Conservation (phyloP, 1,140 invertebrate species). For the Microplitis mediator region DNA sequence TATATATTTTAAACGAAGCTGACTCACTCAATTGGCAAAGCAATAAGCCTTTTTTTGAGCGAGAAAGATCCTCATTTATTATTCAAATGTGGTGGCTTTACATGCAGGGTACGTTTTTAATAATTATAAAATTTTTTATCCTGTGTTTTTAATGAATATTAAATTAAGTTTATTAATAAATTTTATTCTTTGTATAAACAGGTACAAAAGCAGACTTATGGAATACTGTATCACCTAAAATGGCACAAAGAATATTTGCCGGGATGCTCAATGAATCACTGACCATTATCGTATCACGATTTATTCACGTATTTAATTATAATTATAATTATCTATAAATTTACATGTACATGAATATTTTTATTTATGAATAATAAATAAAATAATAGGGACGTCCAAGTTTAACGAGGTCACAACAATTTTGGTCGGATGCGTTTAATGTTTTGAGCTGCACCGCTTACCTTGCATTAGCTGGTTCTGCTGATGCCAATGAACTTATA, state of each 20-base stretch:
- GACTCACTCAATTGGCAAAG: slow-evolving; percentile 74
- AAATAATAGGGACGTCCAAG: slow-evolving; percentile 67
- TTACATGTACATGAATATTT: neutral
- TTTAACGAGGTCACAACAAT: slow-evolving; percentile 64
- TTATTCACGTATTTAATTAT: slow-evolving; percentile 68
- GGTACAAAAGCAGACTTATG: slow-evolving; percentile 76
- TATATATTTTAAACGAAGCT: slow-evolving; percentile 80
- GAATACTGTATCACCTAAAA: slow-evolving; percentile 80
- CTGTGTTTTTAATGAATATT: neutral
- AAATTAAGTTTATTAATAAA: too few species aligned
- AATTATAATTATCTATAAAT: neutral
- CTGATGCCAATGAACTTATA: slow-evolving; percentile 67
- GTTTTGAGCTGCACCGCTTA: slow-evolving; percentile 74
- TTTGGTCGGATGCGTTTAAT: slow-evolving; percentile 76
- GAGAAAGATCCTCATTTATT: slow-evolving; percentile 74
- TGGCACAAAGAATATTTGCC: slow-evolving; percentile 78
- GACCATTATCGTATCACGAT: slow-evolving; percentile 75
- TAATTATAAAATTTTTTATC: neutral
- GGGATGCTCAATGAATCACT: slow-evolving; percentile 83
- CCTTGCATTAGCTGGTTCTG: slow-evolving; percentile 69
- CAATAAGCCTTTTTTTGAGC: slow-evolving; percentile 68
- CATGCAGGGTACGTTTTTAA: slow-evolving; percentile 70
- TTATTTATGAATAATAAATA: slow-evolving; percentile 16
- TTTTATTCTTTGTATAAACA: slow-evolving; percentile 44
- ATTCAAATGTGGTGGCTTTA: slow-evolving; percentile 87